Percentiles rank a stretch among this genome's conserved stretches.
These are phyloP conservation scores for Lethrus apterus DNA, from an alignment of 1,140 invertebrate genomes.

Conservation along the genomic window DNA sequence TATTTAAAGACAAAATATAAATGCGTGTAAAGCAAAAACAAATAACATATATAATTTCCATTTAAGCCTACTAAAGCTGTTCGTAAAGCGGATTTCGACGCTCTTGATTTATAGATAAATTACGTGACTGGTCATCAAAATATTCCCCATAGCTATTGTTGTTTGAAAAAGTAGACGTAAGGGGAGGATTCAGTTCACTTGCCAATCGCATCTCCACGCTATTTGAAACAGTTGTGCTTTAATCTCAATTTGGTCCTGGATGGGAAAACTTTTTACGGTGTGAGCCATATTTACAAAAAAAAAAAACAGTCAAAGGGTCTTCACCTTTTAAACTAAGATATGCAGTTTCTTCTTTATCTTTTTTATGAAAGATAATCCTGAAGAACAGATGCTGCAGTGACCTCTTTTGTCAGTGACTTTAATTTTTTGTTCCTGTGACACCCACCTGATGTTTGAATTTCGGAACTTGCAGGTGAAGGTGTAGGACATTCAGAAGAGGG, in stretches of 20 bases:
- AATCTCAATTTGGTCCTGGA: constrained; percentile 11
- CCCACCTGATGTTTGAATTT: constrained; percentile 2
- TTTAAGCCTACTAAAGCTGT: too few relatives aligned
- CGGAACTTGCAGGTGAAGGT: constrained; percentile 12
- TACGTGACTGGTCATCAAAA: too few relatives aligned
- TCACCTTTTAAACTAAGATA: constrained; percentile 4
- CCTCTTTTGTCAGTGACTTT: background rate
- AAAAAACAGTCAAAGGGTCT: constrained; percentile 1
- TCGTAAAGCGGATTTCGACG: too few relatives aligned
- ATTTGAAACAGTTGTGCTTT: background rate
- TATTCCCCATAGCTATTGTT: background rate
- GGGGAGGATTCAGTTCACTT: background rate
- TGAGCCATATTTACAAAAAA: constrained; percentile 16
- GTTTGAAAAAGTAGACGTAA: background rate
- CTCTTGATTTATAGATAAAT: background rate
- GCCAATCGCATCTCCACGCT: background rate
- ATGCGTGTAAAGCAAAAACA: too few relatives aligned
- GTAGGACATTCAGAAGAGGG: constrained; percentile 8
- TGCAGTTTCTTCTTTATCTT: background rate
- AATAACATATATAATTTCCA: too few relatives aligned
- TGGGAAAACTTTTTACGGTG: constrained; percentile 17
- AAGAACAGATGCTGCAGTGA: constrained; percentile 2
- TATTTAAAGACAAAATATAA: too few relatives aligned
- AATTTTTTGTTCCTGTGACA: background rate
- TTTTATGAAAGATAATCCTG: constrained; percentile 14